phyloP scores from a whole-genome alignment of 2,888 invertebrate genomes.

The Macrophya alboannulata region DNA sequence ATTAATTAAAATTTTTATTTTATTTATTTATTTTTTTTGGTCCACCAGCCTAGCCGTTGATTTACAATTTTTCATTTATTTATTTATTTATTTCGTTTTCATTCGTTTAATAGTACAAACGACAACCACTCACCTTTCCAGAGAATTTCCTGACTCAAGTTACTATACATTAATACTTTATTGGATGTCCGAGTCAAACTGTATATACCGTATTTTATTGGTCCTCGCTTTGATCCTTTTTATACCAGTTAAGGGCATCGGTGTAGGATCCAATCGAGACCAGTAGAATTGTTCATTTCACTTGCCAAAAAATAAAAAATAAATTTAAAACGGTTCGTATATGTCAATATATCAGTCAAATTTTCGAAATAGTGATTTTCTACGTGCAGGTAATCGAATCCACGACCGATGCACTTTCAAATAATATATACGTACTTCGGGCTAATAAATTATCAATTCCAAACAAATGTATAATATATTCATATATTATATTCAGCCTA shows the following conservation, averaged over 20 bases:
- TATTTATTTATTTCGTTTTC: background rate
- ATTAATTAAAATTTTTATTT: background rate
- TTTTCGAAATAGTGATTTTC: background rate
- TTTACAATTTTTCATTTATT: background rate
- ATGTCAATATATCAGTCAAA: background rate
- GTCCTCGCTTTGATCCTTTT: slow-evolving; percentile 17
- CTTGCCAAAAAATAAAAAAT: background rate
- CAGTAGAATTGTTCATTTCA: background rate
- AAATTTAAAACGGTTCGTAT: background rate
- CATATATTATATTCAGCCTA: no score
- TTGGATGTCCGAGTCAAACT: background rate
- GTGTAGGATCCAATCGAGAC: background rate
- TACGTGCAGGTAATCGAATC: background rate
- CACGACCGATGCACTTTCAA: background rate
- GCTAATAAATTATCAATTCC: background rate
- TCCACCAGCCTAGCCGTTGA: slow-evolving; percentile 23
- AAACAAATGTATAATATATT: no score
- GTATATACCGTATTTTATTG: slow-evolving; percentile 29
- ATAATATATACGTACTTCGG: background rate
- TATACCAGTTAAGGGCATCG: background rate
- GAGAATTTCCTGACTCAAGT: background rate
- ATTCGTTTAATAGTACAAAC: background rate
- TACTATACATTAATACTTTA: slow-evolving; percentile 18
- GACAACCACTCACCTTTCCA: background rate
- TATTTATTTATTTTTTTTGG: background rate